These are phyloP conservation scores for Romanogobio albipinnatus DNA, from an alignment of 2,113 vertebrate genomes.

Conservation along the genomic window DNA sequence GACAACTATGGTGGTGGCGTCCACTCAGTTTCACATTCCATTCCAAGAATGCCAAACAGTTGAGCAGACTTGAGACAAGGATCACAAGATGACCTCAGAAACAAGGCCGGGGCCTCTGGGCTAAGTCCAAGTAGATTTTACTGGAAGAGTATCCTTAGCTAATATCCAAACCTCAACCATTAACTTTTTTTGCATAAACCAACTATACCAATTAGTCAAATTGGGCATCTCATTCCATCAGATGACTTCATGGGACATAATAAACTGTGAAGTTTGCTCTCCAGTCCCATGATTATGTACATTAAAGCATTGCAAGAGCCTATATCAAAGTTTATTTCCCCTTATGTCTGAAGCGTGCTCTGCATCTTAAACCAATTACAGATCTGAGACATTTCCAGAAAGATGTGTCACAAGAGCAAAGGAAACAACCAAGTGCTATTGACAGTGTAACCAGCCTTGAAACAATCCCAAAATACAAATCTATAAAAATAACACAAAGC, in stretches of 20 bases:
- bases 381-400: constrained; percentile 48
- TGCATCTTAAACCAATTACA: constrained; percentile 69
- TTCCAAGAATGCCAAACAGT: constrained; percentile 69
- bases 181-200: not conserved
- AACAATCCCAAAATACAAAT: constrained; percentile 46
- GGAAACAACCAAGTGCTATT: constrained; percentile 44
- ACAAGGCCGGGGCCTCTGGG: not conserved
- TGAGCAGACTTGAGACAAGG: constrained; percentile 43
- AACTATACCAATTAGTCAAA: not conserved
- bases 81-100: constrained; percentile 49
- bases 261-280: not conserved
- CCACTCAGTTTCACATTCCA: constrained; percentile 71
- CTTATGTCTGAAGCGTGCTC: constrained; percentile 47
- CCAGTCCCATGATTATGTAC: not conserved
- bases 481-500: constrained; percentile 53
- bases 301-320: not conserved
- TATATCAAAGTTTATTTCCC: constrained; percentile 48
- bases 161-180: not conserved
- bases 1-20: constrained; percentile 52
- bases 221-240: not conserved
- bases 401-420: constrained; percentile 42
- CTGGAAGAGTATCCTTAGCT: not conserved
- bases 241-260: not conserved
- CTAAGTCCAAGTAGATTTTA: not conserved
- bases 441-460: constrained; percentile 48